Base-by-base conservation (phyloP, 2,888 invertebrate genomes). In the Tetanocera ferruginea region DNA sequence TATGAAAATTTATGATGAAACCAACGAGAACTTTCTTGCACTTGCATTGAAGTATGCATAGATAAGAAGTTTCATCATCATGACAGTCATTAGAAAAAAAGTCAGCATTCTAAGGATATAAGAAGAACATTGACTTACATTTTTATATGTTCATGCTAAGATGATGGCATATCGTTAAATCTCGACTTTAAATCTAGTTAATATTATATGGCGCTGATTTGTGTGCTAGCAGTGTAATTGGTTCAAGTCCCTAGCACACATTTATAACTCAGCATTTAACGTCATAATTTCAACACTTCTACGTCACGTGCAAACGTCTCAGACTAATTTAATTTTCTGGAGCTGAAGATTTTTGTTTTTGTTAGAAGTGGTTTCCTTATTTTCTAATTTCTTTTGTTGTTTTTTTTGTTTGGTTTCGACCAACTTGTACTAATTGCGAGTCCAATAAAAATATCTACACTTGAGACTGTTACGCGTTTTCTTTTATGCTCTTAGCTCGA, bases 391-490 rank as follows among this genome's bases (percentile, higher is more conserved):
- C 5, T 55, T n/a, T 55, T 19, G 6, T 8, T 55, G n/a, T 55
- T 55, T 19, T 19, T 8, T 55, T 55, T 55, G 19, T 1, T 19
- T 55, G 5, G 9, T 55, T 55, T 23, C 55, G n/a, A n/a, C 34
- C 64, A 31, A 64, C 64, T 31, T 28, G 3, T 83, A 82, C 86
- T 86, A 86, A 86, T 86, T 86, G 85, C 85, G 83, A 85, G 86
- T 84, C 86, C 83, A 85, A 86, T 86, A 85, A 86, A 86, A 86
- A 82, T 85, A 85, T 84, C 85, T 70, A 69, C 76, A 77, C 76
- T 72, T 66, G 77, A 76, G 71, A 76, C 64, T 55, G 31, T 64
- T 14, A 60, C 5, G 43, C 17, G 25, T 4, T 64, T 66, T 75
- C 74, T 52, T 75, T 75, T 28, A 51, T 75, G 23, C 34, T 23